These are phyloP conservation scores for Leucophenga maculata DNA, from an alignment of 2,888 invertebrate genomes.

Conservation along the genomic window DNA sequence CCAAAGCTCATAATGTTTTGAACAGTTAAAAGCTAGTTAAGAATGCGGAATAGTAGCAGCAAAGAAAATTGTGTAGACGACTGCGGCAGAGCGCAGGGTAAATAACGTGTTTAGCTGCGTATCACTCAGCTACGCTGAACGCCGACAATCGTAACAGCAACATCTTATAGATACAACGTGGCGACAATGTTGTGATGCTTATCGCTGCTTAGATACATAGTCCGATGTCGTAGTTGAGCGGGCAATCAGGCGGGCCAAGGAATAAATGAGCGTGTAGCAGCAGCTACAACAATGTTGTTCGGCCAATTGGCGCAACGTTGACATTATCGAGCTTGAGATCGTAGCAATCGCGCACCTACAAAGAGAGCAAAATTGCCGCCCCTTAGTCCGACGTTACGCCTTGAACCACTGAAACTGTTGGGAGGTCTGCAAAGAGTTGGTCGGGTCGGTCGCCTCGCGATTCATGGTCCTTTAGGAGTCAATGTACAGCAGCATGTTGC, in stretches of 20 bases:
- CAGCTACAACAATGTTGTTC: slow-evolving; percentile 61
- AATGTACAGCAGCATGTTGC: slow-evolving; percentile 56
- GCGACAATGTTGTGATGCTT: slow-evolving; percentile 52
- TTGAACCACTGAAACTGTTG: neutral
- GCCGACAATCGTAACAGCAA: slow-evolving; percentile 30
- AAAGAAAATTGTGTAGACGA: neutral
- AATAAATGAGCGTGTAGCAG: slow-evolving; percentile 10
- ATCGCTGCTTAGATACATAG: slow-evolving; percentile 9
- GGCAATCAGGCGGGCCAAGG: neutral
- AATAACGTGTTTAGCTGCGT: no score
- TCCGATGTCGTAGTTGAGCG: slow-evolving; percentile 35
- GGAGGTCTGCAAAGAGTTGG: slow-evolving; percentile 16
- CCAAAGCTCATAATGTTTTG: slow-evolving; percentile 37
- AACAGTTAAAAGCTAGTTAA: slow-evolving; percentile 16
- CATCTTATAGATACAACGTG: slow-evolving; percentile 52
- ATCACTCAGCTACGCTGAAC: neutral
- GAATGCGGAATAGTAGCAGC: neutral
- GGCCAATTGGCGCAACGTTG: slow-evolving; percentile 67
- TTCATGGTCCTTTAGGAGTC: slow-evolving; percentile 25
- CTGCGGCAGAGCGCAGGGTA: no score
- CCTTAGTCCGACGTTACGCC: neutral
- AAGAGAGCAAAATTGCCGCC: slow-evolving; percentile 47
- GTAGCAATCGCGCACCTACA: slow-evolving; percentile 37
- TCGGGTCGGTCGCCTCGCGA: neutral
- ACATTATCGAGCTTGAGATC: slow-evolving; percentile 54